Percentiles rank a stretch among this genome's conserved stretches.
Conservation (phyloP, 2,113 vertebrate species). For the Gambusia affinis region DNA sequence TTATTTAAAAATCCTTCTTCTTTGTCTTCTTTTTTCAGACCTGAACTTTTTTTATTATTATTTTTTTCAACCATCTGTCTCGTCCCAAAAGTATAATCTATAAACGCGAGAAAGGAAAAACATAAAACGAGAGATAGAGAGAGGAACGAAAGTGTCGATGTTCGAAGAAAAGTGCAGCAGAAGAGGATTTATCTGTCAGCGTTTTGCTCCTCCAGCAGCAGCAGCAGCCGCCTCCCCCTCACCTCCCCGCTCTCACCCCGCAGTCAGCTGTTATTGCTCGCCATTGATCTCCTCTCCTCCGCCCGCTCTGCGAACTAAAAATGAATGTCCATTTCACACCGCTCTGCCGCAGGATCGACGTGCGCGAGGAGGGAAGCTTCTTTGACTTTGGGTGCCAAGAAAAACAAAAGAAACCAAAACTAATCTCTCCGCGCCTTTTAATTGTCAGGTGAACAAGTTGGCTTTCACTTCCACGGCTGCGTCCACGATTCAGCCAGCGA, state of each 20-base stretch:
- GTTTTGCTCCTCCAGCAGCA: conserved; percentile 14
- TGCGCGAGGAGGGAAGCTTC: conserved; percentile 80
- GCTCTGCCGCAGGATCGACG: conserved; percentile 87
- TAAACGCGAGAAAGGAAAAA: not conserved
- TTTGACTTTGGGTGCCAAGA: conserved; percentile 91
- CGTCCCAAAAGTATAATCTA: conserved; percentile 18
- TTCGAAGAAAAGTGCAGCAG: conserved; percentile 45
- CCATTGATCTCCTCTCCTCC: conserved; percentile 87
- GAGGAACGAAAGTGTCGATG: conserved; percentile 41
- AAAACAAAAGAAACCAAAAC: not conserved
- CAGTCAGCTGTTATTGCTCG: conserved; percentile 97
- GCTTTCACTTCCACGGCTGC: not conserved
- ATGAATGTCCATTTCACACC: conserved; percentile 97
- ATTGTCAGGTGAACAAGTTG: conserved; percentile 11
- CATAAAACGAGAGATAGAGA: not conserved
- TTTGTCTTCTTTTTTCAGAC: not conserved
- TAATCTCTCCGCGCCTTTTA: conserved; percentile 6
- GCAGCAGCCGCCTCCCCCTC: conserved; percentile 20
- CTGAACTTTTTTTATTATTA: not conserved
- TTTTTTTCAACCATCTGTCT: not conserved
- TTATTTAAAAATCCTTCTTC: no score
- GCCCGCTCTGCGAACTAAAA: conserved; percentile 88
- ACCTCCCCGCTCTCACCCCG: conserved; percentile 84
- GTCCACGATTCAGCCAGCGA: not conserved
- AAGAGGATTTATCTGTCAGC: conserved; percentile 71